These are phyloP conservation scores for western clawed frog (Xenopus tropicalis) DNA, from an alignment of 2,113 vertebrate genomes.

Conservation along the genomic window UCB_Xtro_10.0 CM004448.2:36869001-36869500, in stretches of 20 bases:
- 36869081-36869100: slow-evolving; percentile 68
- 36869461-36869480: background rate
- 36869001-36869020: slow-evolving; percentile 54
- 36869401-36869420: slow-evolving; percentile 12
- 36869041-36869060: slow-evolving; percentile 56
- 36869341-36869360: slow-evolving; percentile 34
- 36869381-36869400: slow-evolving; percentile 16
- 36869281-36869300: slow-evolving; percentile 52
- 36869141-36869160: slow-evolving; percentile 70
- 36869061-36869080: slow-evolving; percentile 68
- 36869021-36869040: slow-evolving; percentile 66
- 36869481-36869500: background rate
- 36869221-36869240: slow-evolving; percentile 58
- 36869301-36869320: slow-evolving; percentile 19
- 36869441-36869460: slow-evolving; percentile 16
- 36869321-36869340: background rate
- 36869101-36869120: slow-evolving; percentile 71
- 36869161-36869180: slow-evolving; percentile 82
- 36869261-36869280: slow-evolving; percentile 56
- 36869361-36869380: slow-evolving; percentile 15
- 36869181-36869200: slow-evolving; percentile 74
- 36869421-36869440: slow-evolving; percentile 7
- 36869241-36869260: slow-evolving; percentile 55
- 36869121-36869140: slow-evolving; percentile 68
- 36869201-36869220: slow-evolving; percentile 79